These are phyloP conservation scores for Tupiocoris notatus DNA, from an alignment of 2,888 invertebrate genomes.

Conservation along the genomic window DNA sequence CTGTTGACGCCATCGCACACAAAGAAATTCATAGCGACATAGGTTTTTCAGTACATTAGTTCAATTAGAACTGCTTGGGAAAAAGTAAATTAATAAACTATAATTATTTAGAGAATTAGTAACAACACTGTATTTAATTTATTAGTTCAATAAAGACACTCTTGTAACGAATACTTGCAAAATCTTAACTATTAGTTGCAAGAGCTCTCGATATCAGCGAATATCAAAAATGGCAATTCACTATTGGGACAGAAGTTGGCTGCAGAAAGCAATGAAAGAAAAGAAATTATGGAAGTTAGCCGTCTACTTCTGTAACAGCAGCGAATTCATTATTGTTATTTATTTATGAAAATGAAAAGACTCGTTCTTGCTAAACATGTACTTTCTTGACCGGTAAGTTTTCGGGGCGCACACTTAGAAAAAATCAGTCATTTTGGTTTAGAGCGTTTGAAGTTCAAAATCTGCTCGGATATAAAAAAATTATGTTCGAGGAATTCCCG, in stretches of 20 bases:
- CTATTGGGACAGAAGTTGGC: background rate
- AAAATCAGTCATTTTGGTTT: too few relatives aligned
- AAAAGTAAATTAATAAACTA: background rate
- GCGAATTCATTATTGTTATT: too few relatives aligned
- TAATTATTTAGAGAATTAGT: background rate
- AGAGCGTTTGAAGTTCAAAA: too few relatives aligned
- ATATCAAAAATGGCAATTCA: background rate
- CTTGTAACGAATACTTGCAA: background rate
- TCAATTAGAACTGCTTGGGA: background rate
- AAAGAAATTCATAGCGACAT: background rate
- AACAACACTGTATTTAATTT: background rate
- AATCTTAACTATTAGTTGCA: background rate
- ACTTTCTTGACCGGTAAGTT: too few relatives aligned
- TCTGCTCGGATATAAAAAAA: too few relatives aligned
- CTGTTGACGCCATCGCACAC: background rate
- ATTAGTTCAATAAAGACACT: background rate
- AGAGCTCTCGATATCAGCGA: background rate
- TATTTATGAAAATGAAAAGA: too few relatives aligned
- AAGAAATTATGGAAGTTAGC: too few relatives aligned
- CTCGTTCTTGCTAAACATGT: too few relatives aligned
- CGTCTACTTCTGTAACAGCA: background rate
- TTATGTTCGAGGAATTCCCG: too few relatives aligned
- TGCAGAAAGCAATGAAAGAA: background rate
- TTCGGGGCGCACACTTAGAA: too few relatives aligned
- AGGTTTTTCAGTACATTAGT: background rate